Base-by-base conservation (phyloP, 2,113 vertebrate species). In the Phyllopteryx taeniolatus region DNA sequence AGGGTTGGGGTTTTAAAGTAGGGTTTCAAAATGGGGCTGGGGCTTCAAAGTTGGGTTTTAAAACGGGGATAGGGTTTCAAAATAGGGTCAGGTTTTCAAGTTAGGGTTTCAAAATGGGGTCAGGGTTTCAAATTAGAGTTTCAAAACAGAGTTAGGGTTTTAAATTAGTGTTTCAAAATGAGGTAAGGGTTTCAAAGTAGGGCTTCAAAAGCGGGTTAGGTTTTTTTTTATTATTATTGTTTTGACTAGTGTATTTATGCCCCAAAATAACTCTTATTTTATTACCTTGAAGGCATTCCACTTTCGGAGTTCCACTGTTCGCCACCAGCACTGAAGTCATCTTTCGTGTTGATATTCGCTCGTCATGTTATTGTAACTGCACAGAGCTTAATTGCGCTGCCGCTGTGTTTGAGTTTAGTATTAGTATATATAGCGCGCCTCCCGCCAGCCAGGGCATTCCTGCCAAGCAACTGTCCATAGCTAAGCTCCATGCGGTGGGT, bases 391-490 rank as follows among this genome's bases (percentile, higher is more conserved):
- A 84, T 84, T 85, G 80, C 75, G 83, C 83, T 70, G 74, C 83
- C 68, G 68, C 60, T 17, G 84, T 77, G 80, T 86, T 87, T 79
- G 81, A 76, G 86, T 89, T 61, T 66, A 46, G 79, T 83, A 17
- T 65, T 22, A 22, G 42, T 65, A 20, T 42, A 66, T 47, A 66
- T 85, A 83, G 79, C 72, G 83, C 81, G 85, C 76, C 80, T 73
- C 80, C 84, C 85, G 87, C 74, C 79, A 78, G 74, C 73, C 81
- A 64, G 61, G 44, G 80, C 87, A 88, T 89, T 91, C 90, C 87
- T 91, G 83, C 83, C 81, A 81, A 88, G 89, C 88, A 89, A 90
- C 85, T 90, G 86, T 90, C 87, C 83, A 85, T 83, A 86, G 83
- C 86, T 70, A 46, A 74, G 68, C 79, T 75, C 67, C 17, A 67